Base-by-base conservation (phyloP, 2,797 vertebrate species). In the Chelidonichthys spinosus region DNA sequence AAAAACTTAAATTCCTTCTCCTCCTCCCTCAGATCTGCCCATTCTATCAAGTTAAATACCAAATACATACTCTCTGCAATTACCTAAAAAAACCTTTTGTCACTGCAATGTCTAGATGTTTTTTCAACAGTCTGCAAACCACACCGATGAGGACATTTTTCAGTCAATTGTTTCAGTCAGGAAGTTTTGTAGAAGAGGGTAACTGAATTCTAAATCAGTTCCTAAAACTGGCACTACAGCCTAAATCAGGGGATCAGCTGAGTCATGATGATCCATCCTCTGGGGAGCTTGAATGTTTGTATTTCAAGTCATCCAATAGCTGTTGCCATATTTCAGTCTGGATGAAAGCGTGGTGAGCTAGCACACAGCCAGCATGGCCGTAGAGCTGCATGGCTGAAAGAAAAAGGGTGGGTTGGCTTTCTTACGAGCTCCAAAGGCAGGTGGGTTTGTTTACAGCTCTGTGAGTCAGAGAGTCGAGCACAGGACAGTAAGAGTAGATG, bases 401-500 rank as follows among this genome's bases (percentile, higher is more conserved):
- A 36, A 53, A 44, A 65, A 53, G 0, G n/a, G 10, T 47, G 18
- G 43, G 9, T 58, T 9, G 5, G 39, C 42, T 55, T 52, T 18
- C 33, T 36, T 66, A 32, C 43, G 4, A 49, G 18, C 9, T 68
- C 37, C 58, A 43, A 80, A 11, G 11, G 17, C 42, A 72, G 46
- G 68, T 64, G 42, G 7, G 33, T 78, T 65, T 71, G 63, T 75
- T 77, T 76, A 67, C 47, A 37, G 37, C 64, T 69, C 17, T 56
- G 11, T 78, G 72, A 81, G 61, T 87, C 76, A 79, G 69, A 42
- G 58, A 81, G 47, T 60, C 39, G 59, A 61, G 49, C 43, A 32
- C 17, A 76, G 74, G 46, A 89, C 90, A 89, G 84, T 80, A 89
- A 88, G 71, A 89, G 90, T 82, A 64, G 70, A 63, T 85, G 87